phyloP scores from a whole-genome alignment of 2,113 vertebrate species.

The Bos javanicus region DNA sequence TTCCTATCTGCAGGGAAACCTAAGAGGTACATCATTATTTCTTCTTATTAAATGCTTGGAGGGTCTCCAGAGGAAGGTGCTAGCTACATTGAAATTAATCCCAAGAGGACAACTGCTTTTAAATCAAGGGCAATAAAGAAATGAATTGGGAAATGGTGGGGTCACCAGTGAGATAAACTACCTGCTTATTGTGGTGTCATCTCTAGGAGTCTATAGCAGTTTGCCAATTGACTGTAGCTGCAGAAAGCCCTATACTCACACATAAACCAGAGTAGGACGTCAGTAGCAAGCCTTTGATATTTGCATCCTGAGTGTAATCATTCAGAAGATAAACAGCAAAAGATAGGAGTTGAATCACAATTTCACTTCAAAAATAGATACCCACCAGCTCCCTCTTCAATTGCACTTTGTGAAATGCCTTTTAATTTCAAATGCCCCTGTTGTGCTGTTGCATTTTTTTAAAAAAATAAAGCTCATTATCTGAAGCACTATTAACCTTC shows the following conservation, averaged over 20 bases:
- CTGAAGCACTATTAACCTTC: constrained; percentile 26
- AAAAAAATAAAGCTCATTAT: constrained; percentile 47
- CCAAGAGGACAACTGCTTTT: neutral
- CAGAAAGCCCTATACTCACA: neutral
- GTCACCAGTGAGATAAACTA: neutral
- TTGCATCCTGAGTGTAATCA: neutral
- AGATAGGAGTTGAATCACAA: neutral
- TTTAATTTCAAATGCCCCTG: neutral
- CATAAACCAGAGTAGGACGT: neutral
- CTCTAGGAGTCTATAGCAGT: neutral
- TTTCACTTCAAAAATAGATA: constrained; percentile 26
- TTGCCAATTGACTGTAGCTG: neutral
- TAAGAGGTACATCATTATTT: constrained; percentile 7
- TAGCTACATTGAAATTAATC: neutral
- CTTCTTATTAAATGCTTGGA: constrained; percentile 2
- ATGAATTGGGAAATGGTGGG: neutral
- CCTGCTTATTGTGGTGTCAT: neutral
- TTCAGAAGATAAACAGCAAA: neutral
- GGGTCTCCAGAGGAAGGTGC: neutral
- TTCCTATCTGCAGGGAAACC: neutral
- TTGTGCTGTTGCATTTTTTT: constrained; percentile 9
- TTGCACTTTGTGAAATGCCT: neutral
- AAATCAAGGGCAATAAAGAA: neutral
- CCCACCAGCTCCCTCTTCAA: neutral
- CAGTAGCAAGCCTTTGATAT: neutral